Percentiles rank a stretch among this genome's conserved stretches.
Conservation (phyloP, 2,797 vertebrate species). For the Poeciliopsis infans region DNA sequence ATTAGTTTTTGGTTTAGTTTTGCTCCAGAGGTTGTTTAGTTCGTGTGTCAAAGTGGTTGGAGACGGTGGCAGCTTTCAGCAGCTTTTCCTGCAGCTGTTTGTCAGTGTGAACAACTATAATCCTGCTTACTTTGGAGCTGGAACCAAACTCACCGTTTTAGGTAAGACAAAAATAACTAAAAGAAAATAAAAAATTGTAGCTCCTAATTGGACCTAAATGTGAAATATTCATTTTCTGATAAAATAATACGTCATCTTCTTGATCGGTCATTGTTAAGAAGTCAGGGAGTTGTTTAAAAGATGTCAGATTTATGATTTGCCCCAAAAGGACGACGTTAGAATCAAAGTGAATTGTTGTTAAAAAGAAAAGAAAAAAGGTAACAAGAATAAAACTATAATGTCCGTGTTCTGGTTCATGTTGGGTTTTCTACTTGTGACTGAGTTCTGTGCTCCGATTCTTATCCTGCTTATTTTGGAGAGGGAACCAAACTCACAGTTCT, state of each 20-base stretch:
- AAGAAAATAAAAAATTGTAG: not conserved
- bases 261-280: not conserved
- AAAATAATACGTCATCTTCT: not conserved
- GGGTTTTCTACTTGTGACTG: not conserved
- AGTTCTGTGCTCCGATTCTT: not conserved
- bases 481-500: slow-evolving; percentile 75
- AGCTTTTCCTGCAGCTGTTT: too few relatives aligned
- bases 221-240: not conserved
- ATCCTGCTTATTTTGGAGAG: slow-evolving; percentile 1
- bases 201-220: not conserved
- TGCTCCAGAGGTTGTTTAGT: too few relatives aligned
- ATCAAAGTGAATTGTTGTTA: not conserved
- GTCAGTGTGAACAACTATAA: too few relatives aligned
- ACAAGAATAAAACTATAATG: not conserved
- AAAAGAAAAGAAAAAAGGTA: not conserved
- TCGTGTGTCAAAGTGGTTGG: too few relatives aligned
- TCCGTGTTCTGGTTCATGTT: not conserved
- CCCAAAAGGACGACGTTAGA: not conserved
- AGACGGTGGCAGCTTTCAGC: too few relatives aligned
- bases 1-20: too few relatives aligned
- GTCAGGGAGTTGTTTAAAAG: not conserved
- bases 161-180: slow-evolving; percentile 58
- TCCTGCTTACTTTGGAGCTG: slow-evolving; percentile 67
- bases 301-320: not conserved
- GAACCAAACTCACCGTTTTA: slow-evolving; percentile 79